Base-by-base conservation (phyloP, 1,140 invertebrate species). In the Tetramorium alpestre region DNA sequence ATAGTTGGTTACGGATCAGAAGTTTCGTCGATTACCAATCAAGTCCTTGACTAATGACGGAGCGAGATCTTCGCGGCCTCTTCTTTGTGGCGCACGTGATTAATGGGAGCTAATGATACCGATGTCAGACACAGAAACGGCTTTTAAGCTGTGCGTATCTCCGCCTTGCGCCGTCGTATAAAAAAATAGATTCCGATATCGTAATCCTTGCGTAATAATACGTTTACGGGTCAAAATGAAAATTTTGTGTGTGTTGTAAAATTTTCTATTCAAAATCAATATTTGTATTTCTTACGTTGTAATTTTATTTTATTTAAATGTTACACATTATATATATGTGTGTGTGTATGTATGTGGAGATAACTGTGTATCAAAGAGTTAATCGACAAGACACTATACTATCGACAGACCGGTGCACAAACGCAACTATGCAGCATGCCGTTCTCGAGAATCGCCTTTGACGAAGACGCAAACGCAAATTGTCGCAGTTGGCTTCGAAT, bases 21-120 rank as follows among this genome's bases (percentile, higher is more conserved):
- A 82, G 89, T 85, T 89, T 87, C 67, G 69, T 82, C 89, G 87
- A 91, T 87, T 89, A 91, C 89, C 77, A 80, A 91, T 90, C 86
- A 80, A 72, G 72, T 82, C 65, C n/a, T 47, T 77, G 85, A 90
- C 90, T 88, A 88, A 90, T 86, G 89, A 87, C 69, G 51, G 64
- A 80, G 56, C 82, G 49, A 86, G 70, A 75, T 81, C 65, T 51
- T 60, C 64, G 33, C 58, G 78, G 65, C 16, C 49, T 65, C 87
- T 89, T 92, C 88, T 85, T 85, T 64, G 73, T 47, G 80, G 56
- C 62, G 18, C 64, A 13, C 49, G 82, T 92, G 91, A 92, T 92
- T 92, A 92, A 92, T 86, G 88, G 77, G 58, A 86, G 62, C 78
- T 77, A 85, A 90, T 87, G 90, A 86, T 85, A 86, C 69, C 72